Conservation (phyloP, 1,140 invertebrate species). For the Ceratosolen fusciceps region DNA sequence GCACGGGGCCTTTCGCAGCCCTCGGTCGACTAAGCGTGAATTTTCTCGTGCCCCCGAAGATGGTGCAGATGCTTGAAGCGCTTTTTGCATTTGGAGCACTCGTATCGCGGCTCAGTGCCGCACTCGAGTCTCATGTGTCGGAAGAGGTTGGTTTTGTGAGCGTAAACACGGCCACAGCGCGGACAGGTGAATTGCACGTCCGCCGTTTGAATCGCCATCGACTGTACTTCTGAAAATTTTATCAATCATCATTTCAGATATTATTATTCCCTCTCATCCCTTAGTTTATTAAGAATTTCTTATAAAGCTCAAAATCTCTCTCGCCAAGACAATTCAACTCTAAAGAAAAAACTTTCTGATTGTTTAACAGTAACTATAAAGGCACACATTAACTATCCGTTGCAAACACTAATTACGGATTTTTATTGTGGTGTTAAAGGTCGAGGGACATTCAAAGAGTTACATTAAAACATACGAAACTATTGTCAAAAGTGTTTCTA, state of each 20-base stretch:
- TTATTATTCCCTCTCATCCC: no score
- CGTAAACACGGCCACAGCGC: constrained; percentile 18
- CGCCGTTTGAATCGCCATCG: not conserved
- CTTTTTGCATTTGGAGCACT: constrained; percentile 71
- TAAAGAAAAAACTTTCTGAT: no score
- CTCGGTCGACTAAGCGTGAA: not conserved
- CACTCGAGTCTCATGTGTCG: constrained; percentile 59
- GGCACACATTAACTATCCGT: no score
- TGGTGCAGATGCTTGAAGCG: constrained; percentile 72
- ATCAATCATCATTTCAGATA: not conserved
- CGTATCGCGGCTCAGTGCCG: constrained; percentile 71
- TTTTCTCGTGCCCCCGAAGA: constrained; percentile 63
- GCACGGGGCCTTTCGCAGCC: not conserved
- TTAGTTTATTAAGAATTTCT: no score
- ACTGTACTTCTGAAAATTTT: not conserved
- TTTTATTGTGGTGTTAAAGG: no score
- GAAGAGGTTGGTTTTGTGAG: constrained; percentile 20
- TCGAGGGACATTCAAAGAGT: no score
- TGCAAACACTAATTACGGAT: no score
- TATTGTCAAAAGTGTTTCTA: no score
- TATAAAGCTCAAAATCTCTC: no score
- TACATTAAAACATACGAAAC: no score
- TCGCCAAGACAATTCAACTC: no score
- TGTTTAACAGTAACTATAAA: no score
- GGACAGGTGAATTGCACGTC: constrained; percentile 9